Evolutionary conservation across 2,113 vertebrate genomes (phyloP).

Genomic region (Nerophis lumbriciformis): DNA sequence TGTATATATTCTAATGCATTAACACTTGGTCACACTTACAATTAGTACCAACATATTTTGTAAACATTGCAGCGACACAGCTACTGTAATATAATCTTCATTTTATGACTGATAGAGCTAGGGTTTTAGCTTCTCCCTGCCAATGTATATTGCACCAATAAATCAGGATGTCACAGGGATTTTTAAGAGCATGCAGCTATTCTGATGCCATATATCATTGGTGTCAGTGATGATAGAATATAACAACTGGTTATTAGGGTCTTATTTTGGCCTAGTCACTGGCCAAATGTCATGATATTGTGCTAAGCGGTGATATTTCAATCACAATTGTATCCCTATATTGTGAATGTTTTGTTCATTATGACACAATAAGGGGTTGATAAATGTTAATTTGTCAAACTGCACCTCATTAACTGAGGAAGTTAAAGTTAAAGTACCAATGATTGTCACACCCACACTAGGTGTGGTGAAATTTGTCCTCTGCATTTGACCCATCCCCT

Average conservation of each 20-base stretch:
- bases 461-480: no score
- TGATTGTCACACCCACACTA: no score
- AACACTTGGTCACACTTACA: not conserved
- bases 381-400: no score
- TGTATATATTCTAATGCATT: conserved; percentile 8
- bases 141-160: conserved; percentile 32
- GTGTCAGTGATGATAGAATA: conserved; percentile 34
- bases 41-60: conserved; percentile 10
- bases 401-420: no score
- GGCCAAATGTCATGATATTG: conserved; percentile 9
- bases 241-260: conserved; percentile 18
- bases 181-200: conserved; percentile 35
- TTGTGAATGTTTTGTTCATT: no score
- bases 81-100: conserved; percentile 20
- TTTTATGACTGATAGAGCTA: conserved; percentile 10
- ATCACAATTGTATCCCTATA: not conserved
- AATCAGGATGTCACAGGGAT: conserved; percentile 44
- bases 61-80: conserved; percentile 17
- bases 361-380: no score
- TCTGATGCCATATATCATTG: conserved; percentile 31
- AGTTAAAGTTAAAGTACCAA: no score
- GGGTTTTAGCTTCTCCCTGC: conserved; percentile 26
- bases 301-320: conserved; percentile 5
- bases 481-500: no score
- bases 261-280: conserved; percentile 16